phyloP scores from a whole-genome alignment of 2,888 invertebrate species.

The Troilus luridus region DNA sequence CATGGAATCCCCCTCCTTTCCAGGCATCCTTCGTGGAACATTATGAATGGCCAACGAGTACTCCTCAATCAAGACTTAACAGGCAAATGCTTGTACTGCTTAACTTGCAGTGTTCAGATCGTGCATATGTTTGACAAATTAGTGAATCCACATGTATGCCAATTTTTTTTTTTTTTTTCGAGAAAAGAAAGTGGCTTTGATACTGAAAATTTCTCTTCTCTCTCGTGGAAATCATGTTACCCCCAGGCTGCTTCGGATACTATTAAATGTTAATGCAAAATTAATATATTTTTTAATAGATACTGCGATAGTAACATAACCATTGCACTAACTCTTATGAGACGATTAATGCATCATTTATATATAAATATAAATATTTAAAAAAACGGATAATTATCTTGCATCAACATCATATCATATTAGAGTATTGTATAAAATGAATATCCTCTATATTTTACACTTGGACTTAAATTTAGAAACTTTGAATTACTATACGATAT shows the following conservation, averaged over 20 bases:
- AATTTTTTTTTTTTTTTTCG: neutral
- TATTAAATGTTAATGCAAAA: neutral
- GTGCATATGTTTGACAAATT: neutral
- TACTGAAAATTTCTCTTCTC: neutral
- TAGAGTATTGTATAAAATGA: too few species aligned
- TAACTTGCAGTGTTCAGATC: neutral
- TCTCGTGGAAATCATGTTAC: neutral
- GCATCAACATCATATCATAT: too few species aligned
- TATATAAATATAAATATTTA: too few species aligned
- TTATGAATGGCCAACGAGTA: constrained; percentile 13
- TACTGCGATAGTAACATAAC: too few species aligned
- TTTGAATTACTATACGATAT: too few species aligned
- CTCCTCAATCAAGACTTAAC: neutral
- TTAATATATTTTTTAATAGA: too few species aligned
- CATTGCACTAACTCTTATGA: too few species aligned
- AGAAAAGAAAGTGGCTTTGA: neutral
- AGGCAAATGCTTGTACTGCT: neutral
- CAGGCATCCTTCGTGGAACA: neutral
- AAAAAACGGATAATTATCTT: too few species aligned
- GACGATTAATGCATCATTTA: too few species aligned
- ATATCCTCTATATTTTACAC: too few species aligned
- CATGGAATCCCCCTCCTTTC: neutral
- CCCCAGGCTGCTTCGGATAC: neutral
- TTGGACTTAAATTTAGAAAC: too few species aligned
- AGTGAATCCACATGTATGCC: neutral